Conservation (phyloP, 2,888 invertebrate genomes). For the Stenurella melanura region DNA sequence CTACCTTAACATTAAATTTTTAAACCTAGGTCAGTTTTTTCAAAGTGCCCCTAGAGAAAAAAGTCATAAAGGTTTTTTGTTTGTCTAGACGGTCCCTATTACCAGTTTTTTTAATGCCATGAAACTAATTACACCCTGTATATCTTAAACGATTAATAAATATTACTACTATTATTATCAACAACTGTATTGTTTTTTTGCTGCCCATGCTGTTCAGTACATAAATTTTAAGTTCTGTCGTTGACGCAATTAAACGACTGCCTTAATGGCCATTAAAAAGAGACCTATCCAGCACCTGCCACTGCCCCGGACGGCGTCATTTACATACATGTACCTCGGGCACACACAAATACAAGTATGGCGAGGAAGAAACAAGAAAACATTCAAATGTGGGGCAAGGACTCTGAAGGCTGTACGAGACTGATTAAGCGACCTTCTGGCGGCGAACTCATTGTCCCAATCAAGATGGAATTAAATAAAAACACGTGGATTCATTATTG, state of each 20-base stretch:
- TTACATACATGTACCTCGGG: conserved; percentile 24
- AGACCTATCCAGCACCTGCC: background rate
- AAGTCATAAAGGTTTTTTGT: no score
- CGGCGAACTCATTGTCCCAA: conserved; percentile 18
- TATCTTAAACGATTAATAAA: no score
- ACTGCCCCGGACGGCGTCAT: background rate
- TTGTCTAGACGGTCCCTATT: no score
- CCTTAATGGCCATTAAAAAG: conserved; percentile 5
- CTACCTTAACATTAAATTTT: no score
- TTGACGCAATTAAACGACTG: background rate
- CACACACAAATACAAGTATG: background rate
- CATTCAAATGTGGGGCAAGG: conserved; percentile 39
- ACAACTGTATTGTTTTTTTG: background rate
- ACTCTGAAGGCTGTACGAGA: conserved; percentile 34
- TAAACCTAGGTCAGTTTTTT: no score
- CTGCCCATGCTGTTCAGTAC: background rate
- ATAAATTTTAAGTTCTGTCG: background rate
- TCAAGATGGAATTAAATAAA: conserved; percentile 17
- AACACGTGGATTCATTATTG: conserved; percentile 2
- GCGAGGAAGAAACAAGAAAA: conserved; percentile 19
- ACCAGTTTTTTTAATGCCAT: no score
- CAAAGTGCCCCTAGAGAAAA: no score
- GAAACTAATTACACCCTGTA: no score
- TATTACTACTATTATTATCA: no score
- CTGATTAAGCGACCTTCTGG: conserved; percentile 9